A percentile compares a stretch with the other conserved stretches of the same genome.
phyloP scores from a whole-genome alignment of 2,797 vertebrate species.

The Danio kyathit region DNA sequence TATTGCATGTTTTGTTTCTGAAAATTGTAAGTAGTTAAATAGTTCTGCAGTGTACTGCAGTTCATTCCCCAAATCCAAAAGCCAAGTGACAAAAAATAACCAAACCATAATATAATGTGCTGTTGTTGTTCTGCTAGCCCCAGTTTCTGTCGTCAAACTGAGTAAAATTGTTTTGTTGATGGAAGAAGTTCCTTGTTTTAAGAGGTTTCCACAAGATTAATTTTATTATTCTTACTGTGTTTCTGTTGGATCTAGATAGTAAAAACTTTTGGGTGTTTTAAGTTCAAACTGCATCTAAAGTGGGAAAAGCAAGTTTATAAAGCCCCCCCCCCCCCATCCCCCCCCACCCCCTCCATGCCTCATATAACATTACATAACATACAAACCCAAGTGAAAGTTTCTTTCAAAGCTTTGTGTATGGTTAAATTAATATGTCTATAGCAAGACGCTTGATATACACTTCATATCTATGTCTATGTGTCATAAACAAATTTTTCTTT shows the following conservation, averaged over 20 bases:
- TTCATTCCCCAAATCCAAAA: constrained; percentile 12
- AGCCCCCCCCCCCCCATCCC: background rate
- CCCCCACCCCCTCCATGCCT: constrained; percentile 4
- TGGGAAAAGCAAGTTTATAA: constrained; percentile 57
- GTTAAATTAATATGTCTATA: background rate
- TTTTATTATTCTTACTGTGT: constrained; percentile 61
- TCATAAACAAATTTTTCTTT: constrained; percentile 49
- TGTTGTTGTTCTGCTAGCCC: constrained; percentile 33
- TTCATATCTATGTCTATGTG: constrained; percentile 35
- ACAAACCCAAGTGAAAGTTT: constrained; percentile 11
- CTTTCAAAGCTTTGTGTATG: background rate
- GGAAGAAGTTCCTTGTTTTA: constrained; percentile 52
- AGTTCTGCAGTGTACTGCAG: background rate
- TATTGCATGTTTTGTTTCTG: no score
- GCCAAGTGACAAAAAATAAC: constrained; percentile 12
- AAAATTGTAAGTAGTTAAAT: background rate
- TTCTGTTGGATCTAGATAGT: constrained; percentile 58
- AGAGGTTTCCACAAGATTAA: constrained; percentile 67
- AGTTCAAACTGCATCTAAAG: constrained; percentile 36
- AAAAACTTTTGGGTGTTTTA: constrained; percentile 55
- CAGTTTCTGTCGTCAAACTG: constrained; percentile 35
- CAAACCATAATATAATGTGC: background rate
- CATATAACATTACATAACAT: constrained; percentile 26
- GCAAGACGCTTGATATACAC: background rate
- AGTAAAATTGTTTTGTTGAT: constrained; percentile 50